Conservation (phyloP, 2,113 vertebrate species). For the Cinclus mexicanus region DNA sequence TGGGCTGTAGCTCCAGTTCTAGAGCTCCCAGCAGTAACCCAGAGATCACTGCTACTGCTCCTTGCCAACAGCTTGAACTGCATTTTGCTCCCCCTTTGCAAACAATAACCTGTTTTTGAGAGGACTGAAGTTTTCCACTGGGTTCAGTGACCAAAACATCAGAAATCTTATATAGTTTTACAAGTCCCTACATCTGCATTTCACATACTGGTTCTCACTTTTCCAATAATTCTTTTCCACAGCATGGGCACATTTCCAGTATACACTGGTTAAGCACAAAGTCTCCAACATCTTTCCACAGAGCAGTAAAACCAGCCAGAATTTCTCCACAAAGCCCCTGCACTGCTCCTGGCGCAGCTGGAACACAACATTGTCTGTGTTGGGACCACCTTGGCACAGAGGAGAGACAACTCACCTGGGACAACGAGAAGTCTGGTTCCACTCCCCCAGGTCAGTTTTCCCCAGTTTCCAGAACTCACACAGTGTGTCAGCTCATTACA, state of each 20-base stretch:
- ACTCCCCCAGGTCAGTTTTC: conserved; percentile 33
- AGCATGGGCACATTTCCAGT: accelerated
- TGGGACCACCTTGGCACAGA: no score
- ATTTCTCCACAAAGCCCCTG: background rate
- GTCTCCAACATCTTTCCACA: accelerated
- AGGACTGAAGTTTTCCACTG: background rate
- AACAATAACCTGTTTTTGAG: background rate
- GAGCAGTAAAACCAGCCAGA: background rate
- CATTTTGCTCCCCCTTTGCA: background rate
- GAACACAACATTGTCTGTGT: accelerated
- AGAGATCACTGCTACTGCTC: background rate
- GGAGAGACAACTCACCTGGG: conserved; percentile 46
- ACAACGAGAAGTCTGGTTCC: conserved; percentile 50
- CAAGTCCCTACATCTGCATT: background rate
- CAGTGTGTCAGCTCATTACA: conserved; percentile 46
- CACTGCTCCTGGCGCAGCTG: background rate
- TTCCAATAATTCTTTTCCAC: background rate
- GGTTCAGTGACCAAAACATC: background rate
- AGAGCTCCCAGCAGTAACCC: background rate
- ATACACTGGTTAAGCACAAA: background rate
- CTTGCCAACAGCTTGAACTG: background rate
- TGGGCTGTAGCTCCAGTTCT: background rate
- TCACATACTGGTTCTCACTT: background rate
- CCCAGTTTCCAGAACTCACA: background rate
- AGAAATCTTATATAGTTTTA: background rate